Evolutionary conservation across 1,140 invertebrate species (phyloP), one percentile per base, ranked within the genome.

Genomic region (Anastrepha ludens): DNA sequence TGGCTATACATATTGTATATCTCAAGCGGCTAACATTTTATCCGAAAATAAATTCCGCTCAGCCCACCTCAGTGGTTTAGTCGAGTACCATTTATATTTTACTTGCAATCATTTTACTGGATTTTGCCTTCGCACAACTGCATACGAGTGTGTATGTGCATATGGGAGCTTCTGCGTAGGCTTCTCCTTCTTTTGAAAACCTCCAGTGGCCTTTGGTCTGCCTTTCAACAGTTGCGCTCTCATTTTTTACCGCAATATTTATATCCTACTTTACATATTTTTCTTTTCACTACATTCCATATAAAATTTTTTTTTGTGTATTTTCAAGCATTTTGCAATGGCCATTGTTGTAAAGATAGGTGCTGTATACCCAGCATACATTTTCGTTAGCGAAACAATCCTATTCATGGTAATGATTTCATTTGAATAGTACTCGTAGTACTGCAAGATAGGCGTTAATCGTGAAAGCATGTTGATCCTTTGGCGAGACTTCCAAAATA

Each of bases 31-130:
- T 67, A 41, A 74, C 2, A 74, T 74, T 74, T 74, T 74, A 74
- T 74, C 67, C 39, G 67, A 74, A 74, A 74, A 74, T 44, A 17
- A 74, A 74, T 74, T 74, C 67, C 67, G 67, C 41, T 74, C 67
- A 74, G 67, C 41, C 64, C 29, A 39, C 29, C 13, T 3, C 64
- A 11, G 41, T 47, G 13, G 67, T 11, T 47, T 15, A 74, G 67
- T 6, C 41, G 39, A 44, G 39, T n/a, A 2, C 41, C 67, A 41
- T 74, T 74, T 74, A 47, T 74, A 17, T 74, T 15, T 74, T 39
- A 4, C 3, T 9, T 74, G 67, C 15, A 47, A 11, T 55, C 50
- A 55, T 6, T 55, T 55, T 55, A 55, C 50, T 55, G 29, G 13
- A 0, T 6, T 9, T 29, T 67, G 39, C 65, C 11, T 41, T 67